phyloP scores from a whole-genome alignment of 2,888 invertebrate species.

The Stenichneumon culpator region DNA sequence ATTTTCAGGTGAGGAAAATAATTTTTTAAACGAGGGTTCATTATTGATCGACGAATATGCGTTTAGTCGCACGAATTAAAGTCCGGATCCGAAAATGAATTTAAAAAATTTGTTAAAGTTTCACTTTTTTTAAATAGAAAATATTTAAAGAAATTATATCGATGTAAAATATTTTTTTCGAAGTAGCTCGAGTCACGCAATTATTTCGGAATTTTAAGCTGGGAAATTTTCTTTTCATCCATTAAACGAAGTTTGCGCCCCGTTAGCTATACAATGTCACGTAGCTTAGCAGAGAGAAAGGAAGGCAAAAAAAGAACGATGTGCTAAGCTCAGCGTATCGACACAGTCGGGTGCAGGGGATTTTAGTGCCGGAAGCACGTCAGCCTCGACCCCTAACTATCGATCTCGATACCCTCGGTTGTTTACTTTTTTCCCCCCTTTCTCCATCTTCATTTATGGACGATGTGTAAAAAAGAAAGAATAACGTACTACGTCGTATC shows the following conservation, averaged over 20 bases:
- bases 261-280: constrained; percentile 34
- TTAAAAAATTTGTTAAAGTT: background rate
- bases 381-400: constrained; percentile 47
- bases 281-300: constrained; percentile 40
- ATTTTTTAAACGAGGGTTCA: no score
- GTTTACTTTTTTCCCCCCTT: constrained; percentile 37
- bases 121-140: background rate
- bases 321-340: constrained; percentile 54
- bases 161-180: background rate
- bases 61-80: no score
- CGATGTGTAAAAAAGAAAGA: background rate
- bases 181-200: background rate
- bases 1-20: no score
- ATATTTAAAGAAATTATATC: background rate
- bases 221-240: background rate
- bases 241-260: background rate
- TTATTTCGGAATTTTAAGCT: background rate
- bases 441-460: constrained; percentile 26
- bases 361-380: constrained; percentile 24
- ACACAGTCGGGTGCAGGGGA: constrained; percentile 21
- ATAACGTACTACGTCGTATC: background rate
- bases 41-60: no score
- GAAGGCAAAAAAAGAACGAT: constrained; percentile 38
- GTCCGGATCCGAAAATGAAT: no score
- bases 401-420: constrained; percentile 55